Conservation (phyloP, 2,888 invertebrate genomes). For the Cabera pusaria region DNA sequence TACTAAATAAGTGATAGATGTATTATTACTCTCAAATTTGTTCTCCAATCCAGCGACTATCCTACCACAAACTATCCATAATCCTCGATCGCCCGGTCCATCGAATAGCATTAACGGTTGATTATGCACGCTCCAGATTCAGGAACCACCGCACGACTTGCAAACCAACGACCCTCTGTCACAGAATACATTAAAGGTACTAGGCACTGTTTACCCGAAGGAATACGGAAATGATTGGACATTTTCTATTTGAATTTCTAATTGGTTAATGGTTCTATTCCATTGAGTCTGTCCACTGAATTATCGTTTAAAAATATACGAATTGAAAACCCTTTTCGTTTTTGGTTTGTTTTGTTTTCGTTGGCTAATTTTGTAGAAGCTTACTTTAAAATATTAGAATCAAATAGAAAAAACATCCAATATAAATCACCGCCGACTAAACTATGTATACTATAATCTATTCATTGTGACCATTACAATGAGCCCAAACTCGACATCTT, state of each 20-base stretch:
- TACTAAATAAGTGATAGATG: no score
- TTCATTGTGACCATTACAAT: no score
- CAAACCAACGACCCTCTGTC: conserved; percentile 43
- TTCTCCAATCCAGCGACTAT: conserved; percentile 6
- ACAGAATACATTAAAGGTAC: no score
- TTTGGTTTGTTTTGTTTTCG: conserved; percentile 9
- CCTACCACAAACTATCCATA: conserved; percentile 28
- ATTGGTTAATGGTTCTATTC: conserved; percentile 5
- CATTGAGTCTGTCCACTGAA: no score
- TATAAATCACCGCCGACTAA: no score
- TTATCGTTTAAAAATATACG: conserved; percentile 6
- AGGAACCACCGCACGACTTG: conserved; percentile 67
- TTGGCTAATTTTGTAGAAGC: no score
- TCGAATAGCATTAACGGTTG: conserved; percentile 63
- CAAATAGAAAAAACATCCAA: no score
- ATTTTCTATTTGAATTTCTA: conserved; percentile 13
- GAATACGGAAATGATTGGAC: conserved; percentile 18
- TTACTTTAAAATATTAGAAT: no score
- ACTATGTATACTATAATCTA: no score
- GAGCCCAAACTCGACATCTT: no score
- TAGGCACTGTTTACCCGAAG: conserved; percentile 48
- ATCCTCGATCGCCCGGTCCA: conserved; percentile 24
- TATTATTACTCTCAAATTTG: no score
- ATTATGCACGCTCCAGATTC: conserved; percentile 80
- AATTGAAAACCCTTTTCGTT: not conserved